Evolutionary conservation across 2,797 vertebrate species (phyloP).

Genomic region (Gymnocypris eckloni): DNA sequence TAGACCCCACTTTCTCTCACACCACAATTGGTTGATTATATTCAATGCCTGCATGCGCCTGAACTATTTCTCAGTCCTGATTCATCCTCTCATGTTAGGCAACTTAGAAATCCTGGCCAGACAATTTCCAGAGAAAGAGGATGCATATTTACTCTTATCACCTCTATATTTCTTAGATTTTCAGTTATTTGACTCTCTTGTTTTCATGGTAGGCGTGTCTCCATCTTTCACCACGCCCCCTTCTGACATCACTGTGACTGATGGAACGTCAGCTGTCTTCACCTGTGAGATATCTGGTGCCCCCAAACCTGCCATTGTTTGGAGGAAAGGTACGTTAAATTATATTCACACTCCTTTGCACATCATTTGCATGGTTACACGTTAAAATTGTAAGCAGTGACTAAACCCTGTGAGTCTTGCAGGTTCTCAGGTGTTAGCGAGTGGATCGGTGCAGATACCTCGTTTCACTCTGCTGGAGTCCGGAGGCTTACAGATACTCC

Average conservation of each 20-base stretch:
- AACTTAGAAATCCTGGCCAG: not conserved
- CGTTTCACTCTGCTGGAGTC: constrained; percentile 88
- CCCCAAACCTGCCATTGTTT: constrained; percentile 88
- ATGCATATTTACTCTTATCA: not conserved
- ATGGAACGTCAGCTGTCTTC: constrained; percentile 83
- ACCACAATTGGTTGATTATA: not conserved
- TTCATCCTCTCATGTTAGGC: not conserved
- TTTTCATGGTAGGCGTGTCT: constrained; percentile 78
- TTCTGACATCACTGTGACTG: constrained; percentile 85
- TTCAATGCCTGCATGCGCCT: not conserved
- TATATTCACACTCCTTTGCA: not conserved
- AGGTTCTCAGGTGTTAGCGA: constrained; percentile 87
- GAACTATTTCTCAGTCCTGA: not conserved
- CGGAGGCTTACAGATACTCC: constrained; percentile 85
- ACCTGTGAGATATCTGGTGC: constrained; percentile 86
- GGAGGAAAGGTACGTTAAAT: constrained; percentile 80
- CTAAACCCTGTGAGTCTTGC: constrained; percentile 37
- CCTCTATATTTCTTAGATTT: not conserved
- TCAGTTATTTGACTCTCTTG: not conserved
- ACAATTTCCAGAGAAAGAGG: not conserved
- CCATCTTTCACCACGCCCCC: constrained; percentile 82
- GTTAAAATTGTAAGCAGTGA: not conserved
- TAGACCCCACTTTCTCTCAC: not conserved
- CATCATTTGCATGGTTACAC: not conserved
- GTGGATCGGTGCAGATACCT: constrained; percentile 86